Evolutionary conservation across 2,113 vertebrate genomes (phyloP).

Genomic region (Phalacrocorax carbo): DNA sequence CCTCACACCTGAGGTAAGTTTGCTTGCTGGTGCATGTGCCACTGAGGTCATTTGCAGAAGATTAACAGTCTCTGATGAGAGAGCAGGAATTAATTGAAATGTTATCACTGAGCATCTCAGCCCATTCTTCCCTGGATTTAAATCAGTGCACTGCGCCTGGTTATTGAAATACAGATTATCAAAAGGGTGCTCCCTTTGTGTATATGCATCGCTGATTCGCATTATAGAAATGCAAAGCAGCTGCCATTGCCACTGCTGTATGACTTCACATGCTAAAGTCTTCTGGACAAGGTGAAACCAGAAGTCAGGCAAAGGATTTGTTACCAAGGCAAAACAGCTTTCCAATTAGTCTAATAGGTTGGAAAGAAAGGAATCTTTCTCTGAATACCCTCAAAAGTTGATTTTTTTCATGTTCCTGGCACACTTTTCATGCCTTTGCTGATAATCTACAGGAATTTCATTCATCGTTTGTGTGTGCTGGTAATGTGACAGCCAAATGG

Average conservation of each 20-base stretch:
- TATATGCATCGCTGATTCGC: background rate
- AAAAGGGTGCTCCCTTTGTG: background rate
- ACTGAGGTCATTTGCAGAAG: background rate
- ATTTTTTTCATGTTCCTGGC: slow-evolving; percentile 3
- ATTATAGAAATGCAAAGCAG: background rate
- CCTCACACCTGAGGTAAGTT: background rate
- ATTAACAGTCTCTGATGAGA: background rate
- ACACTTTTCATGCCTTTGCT: slow-evolving; percentile 3
- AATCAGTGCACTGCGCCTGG: background rate
- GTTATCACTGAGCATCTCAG: background rate
- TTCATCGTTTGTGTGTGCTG: background rate
- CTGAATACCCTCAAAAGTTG: background rate
- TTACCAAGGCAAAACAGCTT: slow-evolving; percentile 3
- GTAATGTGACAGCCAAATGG: background rate
- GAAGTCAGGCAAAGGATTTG: background rate
- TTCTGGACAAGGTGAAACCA: background rate
- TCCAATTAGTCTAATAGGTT: slow-evolving; percentile 37
- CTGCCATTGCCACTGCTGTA: background rate
- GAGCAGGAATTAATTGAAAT: slow-evolving; percentile 17
- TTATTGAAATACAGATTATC: slow-evolving; percentile 22
- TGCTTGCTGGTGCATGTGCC: background rate
- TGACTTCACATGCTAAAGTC: background rate
- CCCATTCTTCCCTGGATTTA: background rate
- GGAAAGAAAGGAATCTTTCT: slow-evolving; percentile 31
- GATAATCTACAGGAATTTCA: slow-evolving; percentile 43